Base-by-base conservation (phyloP, 2,888 invertebrate species). In the Lycophotia porphyrea region DNA sequence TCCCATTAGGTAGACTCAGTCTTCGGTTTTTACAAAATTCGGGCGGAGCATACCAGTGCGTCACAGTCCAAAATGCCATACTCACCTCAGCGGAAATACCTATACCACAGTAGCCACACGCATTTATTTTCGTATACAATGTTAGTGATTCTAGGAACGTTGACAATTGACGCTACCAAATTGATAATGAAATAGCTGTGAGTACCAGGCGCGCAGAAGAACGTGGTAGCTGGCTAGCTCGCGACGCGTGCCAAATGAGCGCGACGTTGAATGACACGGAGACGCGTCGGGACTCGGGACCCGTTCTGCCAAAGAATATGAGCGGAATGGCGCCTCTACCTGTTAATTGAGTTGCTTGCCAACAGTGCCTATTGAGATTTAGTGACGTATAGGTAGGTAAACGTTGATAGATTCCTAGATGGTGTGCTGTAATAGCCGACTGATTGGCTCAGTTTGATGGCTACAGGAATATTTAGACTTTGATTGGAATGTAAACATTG, bases 261-360 rank as follows among this genome's bases (percentile, higher is more conserved):
- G 69, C 63, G 42, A 27, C 82, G 82, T n/a, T 78, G 85, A 83
- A 74, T 82, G 85, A 85, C 82, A 77, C 71, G 71, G 63, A 34
- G 49, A 69, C 74, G 72, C 61, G 82, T 15, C 82, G 77, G 31
- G 69, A 85, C 81, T 15, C 82, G 77, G 31, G 69, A 85, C 81
- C 74, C 78, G 74, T 85, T 73, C 58, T 78, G 82, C 82, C 82
- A 83, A 78, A 81, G 82, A 83, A 58, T 81, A 82, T 82, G 81
- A 75, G 39, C 31, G 81, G 84, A 82, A 85, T 85, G 85, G 78
- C 85, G 85, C 83, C 85, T 58, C 68, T 74, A 85, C 73, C 85
- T 78, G 85, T 74, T 68, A 74, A 74, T 78, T 68, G 71, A 65
- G 60, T 31, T 27, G 55, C 73, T 69, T 85, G 85, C 82, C 82